phyloP scores from a whole-genome alignment of 2,797 vertebrate species.

The Gouania willdenowi region DNA sequence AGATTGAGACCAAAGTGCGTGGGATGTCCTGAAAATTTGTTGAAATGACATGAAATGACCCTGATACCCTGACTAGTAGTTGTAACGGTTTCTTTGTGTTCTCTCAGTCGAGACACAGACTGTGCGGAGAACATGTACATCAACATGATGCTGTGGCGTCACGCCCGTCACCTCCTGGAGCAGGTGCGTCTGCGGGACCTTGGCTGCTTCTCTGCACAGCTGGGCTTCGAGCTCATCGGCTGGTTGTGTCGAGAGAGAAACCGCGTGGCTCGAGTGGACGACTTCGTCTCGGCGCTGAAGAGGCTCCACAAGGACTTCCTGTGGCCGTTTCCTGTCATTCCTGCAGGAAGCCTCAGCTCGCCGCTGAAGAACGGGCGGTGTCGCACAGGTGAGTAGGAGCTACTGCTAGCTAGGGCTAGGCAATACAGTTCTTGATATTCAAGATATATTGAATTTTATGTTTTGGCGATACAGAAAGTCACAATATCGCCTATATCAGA shows the following conservation, averaged over 20 bases:
- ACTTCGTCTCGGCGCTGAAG: conserved; percentile 93
- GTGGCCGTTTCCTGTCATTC: conserved; percentile 94
- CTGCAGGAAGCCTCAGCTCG: conserved; percentile 83
- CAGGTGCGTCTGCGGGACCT: conserved; percentile 92
- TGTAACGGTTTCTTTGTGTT: neutral
- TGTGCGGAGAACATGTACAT: conserved; percentile 98
- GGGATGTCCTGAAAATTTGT: no score
- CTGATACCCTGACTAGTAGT: no score
- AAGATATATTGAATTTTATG: no score
- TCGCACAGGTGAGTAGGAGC: conserved; percentile 83
- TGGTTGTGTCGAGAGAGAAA: conserved; percentile 93
- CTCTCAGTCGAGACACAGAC: conserved; percentile 74
- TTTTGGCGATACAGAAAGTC: no score
- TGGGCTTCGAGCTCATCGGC: conserved; percentile 94
- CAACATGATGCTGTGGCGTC: conserved; percentile 97
- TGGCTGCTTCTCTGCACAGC: conserved; percentile 91
- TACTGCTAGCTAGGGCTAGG: no score
- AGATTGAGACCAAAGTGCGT: no score
- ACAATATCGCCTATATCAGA: no score
- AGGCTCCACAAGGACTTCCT: conserved; percentile 93
- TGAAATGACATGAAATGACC: no score
- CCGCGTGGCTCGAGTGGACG: conserved; percentile 88
- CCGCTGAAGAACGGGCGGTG: conserved; percentile 93
- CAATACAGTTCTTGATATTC: no score
- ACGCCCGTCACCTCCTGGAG: conserved; percentile 91